These are phyloP conservation scores for Chlorodrepanis virens DNA, from an alignment of 2,113 vertebrate species.

Conservation along the genomic window DNA sequence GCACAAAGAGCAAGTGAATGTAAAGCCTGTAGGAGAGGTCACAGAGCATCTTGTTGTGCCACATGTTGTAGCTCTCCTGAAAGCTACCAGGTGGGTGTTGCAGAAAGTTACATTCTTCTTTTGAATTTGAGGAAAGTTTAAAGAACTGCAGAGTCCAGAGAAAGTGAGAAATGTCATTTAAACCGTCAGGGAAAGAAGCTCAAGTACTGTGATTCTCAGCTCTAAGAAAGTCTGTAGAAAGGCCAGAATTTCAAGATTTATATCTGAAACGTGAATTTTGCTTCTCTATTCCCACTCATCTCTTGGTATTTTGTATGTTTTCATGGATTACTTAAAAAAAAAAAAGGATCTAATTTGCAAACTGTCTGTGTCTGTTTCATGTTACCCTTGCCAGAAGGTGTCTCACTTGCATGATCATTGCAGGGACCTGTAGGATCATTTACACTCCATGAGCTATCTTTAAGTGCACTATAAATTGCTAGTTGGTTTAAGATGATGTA, in stretches of 20 bases:
- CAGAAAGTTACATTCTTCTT: background rate
- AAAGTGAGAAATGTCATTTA: background rate
- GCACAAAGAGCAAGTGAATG: background rate
- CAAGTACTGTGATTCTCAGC: background rate
- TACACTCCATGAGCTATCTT: background rate
- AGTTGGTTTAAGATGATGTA: background rate
- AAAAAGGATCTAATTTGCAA: background rate
- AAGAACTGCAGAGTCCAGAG: background rate
- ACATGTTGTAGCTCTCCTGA: background rate
- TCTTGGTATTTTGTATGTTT: background rate
- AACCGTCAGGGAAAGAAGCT: background rate
- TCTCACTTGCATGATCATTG: conserved; percentile 55
- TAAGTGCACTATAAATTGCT: background rate
- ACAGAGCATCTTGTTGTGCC: background rate
- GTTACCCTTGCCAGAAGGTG: conserved; percentile 65
- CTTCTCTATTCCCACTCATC: background rate
- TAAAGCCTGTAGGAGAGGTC: background rate
- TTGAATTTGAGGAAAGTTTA: background rate
- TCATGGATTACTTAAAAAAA: background rate
- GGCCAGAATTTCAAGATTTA: background rate
- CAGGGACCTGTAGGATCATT: background rate
- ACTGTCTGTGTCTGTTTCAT: background rate
- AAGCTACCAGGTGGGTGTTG: background rate
- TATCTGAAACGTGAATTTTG: background rate
- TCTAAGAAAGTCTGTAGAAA: background rate